Evolutionary conservation across 2,113 vertebrate species (phyloP), one percentile per base, ranked within the genome.

Genomic region (Paralichthys olivaceus): DNA sequence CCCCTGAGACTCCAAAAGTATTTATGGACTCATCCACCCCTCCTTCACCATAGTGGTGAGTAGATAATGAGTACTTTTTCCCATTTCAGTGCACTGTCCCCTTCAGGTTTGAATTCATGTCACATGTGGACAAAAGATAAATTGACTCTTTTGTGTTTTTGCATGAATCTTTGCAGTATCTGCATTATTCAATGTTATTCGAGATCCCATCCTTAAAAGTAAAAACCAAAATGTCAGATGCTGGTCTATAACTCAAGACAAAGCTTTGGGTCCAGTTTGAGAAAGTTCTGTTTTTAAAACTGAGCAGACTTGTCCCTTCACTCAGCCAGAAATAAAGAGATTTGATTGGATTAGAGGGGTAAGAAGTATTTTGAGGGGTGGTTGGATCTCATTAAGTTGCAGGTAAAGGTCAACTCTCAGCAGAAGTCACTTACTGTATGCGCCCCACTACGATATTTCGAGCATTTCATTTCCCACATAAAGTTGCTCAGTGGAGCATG

Each of bases 311-410:
- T 56, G 74, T 69, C 12, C 47, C 69, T 81, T 79, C 62, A 85
- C 63, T 91, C 83, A 84, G 75, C 79, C 88, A 90, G 86, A 92
- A 92, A 86, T 89, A 88, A 91, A 90, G 72, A 62, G 83, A 89
- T 89, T 82, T 88, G 68, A 84, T 87, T 80, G 85, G 92, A 91
- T 91, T 91, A 86, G 69, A 72, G 3, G 55, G n/a, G 49, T 76
- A 54, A 84, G 72, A 57, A 34, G 43, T 4, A 1, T 6, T 15
- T 15, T 58, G 25, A 28, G 25, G 62, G 37, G 20, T 47, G 83
- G 61, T 70, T 67, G 57, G 62, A 78, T 81, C 79, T 89, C 80
- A 77, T 90, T 91, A 88, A 85, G 68, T 77, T 74, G 64, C 81
- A 91, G 79, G 81, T 90, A 83, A 89, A 90, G 77, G 87, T 87